Percentiles rank a stretch among this genome's conserved stretches.
These are phyloP conservation scores for Ennomos erosarius DNA, from an alignment of 2,888 invertebrate species.

Conservation along the genomic window DNA sequence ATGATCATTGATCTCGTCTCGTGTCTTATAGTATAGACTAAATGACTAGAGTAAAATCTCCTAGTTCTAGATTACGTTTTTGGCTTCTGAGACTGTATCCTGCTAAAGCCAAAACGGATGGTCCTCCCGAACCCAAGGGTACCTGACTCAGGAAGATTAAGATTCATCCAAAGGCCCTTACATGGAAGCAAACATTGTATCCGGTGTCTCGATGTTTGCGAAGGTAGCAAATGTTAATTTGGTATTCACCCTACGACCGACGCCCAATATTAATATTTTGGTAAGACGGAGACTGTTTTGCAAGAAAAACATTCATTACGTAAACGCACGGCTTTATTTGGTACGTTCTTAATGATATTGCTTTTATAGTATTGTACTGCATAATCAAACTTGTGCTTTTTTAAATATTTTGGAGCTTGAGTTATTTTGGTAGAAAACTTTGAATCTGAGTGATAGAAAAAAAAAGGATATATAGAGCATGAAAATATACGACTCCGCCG, in stretches of 20 bases:
- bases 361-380: neutral
- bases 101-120: neutral
- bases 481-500: no score
- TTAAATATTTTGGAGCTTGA: no score
- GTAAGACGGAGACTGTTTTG: conserved; percentile 46
- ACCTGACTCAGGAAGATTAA: conserved; percentile 72
- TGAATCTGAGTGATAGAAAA: no score
- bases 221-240: conserved; percentile 84
- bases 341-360: conserved; percentile 7
- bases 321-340: conserved; percentile 32
- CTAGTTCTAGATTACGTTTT: no score
- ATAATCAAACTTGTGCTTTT: neutral
- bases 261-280: conserved; percentile 80
- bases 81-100: no score
- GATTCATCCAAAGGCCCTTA: conserved; percentile 82
- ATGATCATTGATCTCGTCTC: no score
- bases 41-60: no score
- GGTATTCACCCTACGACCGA: conserved; percentile 76
- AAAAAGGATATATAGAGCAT: no score
- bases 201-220: conserved; percentile 82
- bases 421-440: no score
- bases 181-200: conserved; percentile 82
- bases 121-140: conserved; percentile 12
- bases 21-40: no score
- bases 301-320: conserved; percentile 60